Evolutionary conservation across 2,113 vertebrate genomes (phyloP).

Genomic region (Cebus imitator): DNA sequence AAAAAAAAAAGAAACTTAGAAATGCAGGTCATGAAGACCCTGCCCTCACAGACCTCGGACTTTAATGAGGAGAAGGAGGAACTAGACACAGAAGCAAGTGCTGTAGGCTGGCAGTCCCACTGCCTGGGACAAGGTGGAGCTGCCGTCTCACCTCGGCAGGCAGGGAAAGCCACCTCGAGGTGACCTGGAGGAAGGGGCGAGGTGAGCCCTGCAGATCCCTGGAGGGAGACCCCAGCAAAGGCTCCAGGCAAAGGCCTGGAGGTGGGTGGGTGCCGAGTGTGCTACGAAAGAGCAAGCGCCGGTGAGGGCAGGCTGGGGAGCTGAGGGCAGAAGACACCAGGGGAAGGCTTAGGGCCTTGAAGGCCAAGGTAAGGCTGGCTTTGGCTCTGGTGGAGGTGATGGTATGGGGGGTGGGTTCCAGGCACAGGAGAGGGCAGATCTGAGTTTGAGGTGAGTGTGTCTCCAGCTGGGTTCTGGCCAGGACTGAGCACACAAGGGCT

Average conservation of each 20-base stretch:
- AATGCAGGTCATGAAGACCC: fast-evolving
- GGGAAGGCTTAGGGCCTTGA: not conserved
- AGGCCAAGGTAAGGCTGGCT: not conserved
- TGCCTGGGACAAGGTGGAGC: not conserved
- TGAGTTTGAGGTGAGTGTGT: not conserved
- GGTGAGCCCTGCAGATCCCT: fast-evolving
- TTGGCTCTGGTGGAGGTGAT: fast-evolving
- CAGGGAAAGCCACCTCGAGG: not conserved
- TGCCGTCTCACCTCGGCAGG: fast-evolving
- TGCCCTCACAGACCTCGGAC: fast-evolving
- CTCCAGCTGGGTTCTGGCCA: not conserved
- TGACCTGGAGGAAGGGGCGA: fast-evolving
- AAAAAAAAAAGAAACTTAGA: not conserved
- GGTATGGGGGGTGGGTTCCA: not conserved
- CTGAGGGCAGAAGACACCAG: not conserved
- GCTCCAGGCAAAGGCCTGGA: fast-evolving
- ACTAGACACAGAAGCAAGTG: fast-evolving
- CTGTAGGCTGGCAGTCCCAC: fast-evolving
- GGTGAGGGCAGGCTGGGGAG: not conserved
- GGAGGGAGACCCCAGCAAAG: not conserved
- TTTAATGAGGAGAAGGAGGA: not conserved
- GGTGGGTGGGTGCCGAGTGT: fast-evolving
- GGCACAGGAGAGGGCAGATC: not conserved
- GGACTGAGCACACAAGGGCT: not conserved
- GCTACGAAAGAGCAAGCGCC: not conserved